Evolutionary conservation across 2,797 vertebrate genomes (phyloP), one percentile per base, ranked within the genome.

Genomic region (Macropus fuliginosus): DNA sequence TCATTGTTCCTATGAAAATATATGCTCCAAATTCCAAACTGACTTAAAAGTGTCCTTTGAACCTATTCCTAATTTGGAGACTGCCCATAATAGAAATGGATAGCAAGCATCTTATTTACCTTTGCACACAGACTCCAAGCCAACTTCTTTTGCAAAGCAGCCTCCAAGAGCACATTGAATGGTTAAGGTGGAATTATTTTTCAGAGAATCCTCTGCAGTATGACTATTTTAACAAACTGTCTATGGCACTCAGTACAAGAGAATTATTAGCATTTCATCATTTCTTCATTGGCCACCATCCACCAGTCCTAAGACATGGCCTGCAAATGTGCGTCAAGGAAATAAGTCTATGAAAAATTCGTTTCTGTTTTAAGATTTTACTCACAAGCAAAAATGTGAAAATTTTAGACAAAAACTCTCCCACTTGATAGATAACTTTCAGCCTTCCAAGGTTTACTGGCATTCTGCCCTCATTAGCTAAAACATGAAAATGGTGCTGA

Each of bases 341-440:
- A 92, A 14, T n/a, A 94, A 91, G 56, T 74, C 59, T 87, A 12
- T 81, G 55, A 93, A 87, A 54, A 93, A 90, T 54, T 40, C 62
- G 91, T 87, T 74, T 95, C 52, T 96, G 31, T 90, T 16, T 90
- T 56, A 90, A 56, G 55, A 74, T 94, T 92, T 34, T n/a, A 59
- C 57, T 81, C n/a, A 74, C 66, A 95, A 93, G 92, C 74, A 87
- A 50, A 12, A 13, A 13, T 55, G 28, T 94, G 95, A 92, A 94
- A 95, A 95, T 92, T 91, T 96, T 90, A 55, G 52, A 56, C 91
- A 59, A 91, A 57, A 92, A 56, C 55, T 96, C 96, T 94, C 97
- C 92, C 91, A 91, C 54, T 92, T 95, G 52, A 10, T 18, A 74
- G 2, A 27, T 56, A 54, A 9, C 62, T 95, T 94, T 95, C 91